Percentiles rank a stretch among this genome's conserved stretches.
Conservation (phyloP, 2,797 vertebrate genomes). For the Anguilla marmorata region DNA sequence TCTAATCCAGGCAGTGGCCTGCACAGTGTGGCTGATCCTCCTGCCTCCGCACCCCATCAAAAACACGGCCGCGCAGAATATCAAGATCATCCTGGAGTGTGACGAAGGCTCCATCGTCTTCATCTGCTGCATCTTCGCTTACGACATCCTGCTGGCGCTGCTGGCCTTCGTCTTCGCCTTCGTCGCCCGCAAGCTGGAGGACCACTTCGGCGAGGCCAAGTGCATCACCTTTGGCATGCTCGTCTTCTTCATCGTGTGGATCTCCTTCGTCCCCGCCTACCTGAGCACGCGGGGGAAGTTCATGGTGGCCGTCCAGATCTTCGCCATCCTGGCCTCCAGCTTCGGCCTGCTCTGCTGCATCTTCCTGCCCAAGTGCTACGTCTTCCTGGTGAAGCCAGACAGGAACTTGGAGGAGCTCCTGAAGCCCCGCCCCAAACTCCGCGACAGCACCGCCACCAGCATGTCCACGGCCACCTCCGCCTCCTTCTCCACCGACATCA, state of each 20-base stretch:
- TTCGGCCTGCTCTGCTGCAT: conserved; percentile 81
- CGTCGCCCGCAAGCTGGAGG: conserved; percentile 75
- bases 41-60: conserved; percentile 74
- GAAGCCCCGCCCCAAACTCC: conserved; percentile 59
- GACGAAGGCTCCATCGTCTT: conserved; percentile 78
- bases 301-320: conserved; percentile 87
- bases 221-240: conserved; percentile 82
- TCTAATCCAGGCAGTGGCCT: conserved; percentile 68
- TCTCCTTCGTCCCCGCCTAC: conserved; percentile 85
- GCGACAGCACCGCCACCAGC: conserved; percentile 66
- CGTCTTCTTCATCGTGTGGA: conserved; percentile 87
- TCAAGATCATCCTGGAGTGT: conserved; percentile 85
- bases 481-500: conserved; percentile 69
- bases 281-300: conserved; percentile 87
- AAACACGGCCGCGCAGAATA: conserved; percentile 80
- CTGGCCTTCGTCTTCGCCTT: conserved; percentile 79
- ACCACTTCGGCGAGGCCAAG: conserved; percentile 83
- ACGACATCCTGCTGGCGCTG: conserved; percentile 78
- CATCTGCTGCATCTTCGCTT: conserved; percentile 80
- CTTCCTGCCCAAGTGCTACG: conserved; percentile 85
- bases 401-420: conserved; percentile 78
- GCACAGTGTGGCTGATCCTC: conserved; percentile 75
- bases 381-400: conserved; percentile 80
- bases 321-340: conserved; percentile 85
- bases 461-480: conserved; percentile 62